phyloP scores from a whole-genome alignment of 1,140 invertebrate species.

The Brachionus calyciflorus region DNA sequence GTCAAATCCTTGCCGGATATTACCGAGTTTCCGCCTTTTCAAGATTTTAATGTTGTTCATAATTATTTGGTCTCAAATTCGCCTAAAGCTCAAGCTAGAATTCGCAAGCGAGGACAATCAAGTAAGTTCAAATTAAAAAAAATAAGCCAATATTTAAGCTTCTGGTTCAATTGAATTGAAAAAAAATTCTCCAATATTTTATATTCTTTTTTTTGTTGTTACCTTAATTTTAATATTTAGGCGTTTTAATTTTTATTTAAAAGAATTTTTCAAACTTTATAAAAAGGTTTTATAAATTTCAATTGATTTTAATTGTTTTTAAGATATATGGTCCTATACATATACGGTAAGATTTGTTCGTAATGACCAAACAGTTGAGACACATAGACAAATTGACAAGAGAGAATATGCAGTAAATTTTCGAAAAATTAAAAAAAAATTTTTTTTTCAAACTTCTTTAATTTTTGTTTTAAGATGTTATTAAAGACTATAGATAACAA shows the following conservation, averaged over 20 bases:
- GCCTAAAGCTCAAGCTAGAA: neutral
- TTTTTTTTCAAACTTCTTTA: neutral
- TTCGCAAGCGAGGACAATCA: conserved; percentile 7
- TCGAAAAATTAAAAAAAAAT: neutral
- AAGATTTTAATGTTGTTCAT: conserved; percentile 37
- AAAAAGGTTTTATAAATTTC: no score
- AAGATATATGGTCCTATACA: conserved; percentile 28
- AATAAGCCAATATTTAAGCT: neutral
- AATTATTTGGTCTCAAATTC: conserved; percentile 31
- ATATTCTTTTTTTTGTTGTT: no score
- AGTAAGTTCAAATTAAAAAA: no score
- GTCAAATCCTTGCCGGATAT: neutral
- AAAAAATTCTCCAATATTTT: no score
- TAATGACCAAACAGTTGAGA: conserved; percentile 5
- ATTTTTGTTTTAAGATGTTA: neutral
- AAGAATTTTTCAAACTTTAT: no score
- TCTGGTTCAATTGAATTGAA: neutral
- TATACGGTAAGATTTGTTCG: neutral
- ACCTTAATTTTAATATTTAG: no score
- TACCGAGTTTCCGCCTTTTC: conserved; percentile 5
- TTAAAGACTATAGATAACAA: neutral
- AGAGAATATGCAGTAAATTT: conserved; percentile 38
- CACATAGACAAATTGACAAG: neutral
- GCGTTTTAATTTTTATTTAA: no score
- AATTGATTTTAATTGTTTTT: no score